Evolutionary conservation across 2,888 invertebrate genomes (phyloP).

Genomic region (Troides aeacus): DNA sequence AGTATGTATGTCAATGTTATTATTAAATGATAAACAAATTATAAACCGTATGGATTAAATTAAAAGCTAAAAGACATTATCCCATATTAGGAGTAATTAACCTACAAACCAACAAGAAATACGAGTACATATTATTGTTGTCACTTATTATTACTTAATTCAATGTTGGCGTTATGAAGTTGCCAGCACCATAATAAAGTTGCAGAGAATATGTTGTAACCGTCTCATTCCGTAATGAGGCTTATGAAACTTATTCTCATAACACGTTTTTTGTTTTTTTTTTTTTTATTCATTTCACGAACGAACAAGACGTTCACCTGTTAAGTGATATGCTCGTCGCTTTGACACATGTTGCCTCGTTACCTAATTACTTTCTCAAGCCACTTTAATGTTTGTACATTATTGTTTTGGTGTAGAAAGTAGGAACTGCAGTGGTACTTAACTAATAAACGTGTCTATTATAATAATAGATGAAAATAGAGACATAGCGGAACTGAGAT

Average conservation of each 20-base stretch:
- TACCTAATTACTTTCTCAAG: too few relatives aligned
- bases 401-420: too few relatives aligned
- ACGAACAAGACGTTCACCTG: too few relatives aligned
- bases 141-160: constrained; percentile 22
- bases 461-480: neutral
- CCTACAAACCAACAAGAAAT: constrained; percentile 13
- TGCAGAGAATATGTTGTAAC: constrained; percentile 1
- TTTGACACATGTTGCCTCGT: too few relatives aligned
- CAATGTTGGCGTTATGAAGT: neutral
- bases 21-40: neutral
- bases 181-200: constrained; percentile 2
- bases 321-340: too few relatives aligned
- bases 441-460: neutral
- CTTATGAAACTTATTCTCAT: neutral
- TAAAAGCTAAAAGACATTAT: neutral
- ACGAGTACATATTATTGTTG: constrained; percentile 17
- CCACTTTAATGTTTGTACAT: too few relatives aligned
- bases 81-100: constrained; percentile 11
- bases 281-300: too few relatives aligned
- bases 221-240: neutral
- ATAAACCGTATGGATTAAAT: neutral
- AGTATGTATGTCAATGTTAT: neutral
- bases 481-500: constrained; percentile 5
- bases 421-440: too few relatives aligned
- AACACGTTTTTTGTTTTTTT: neutral